Base-by-base conservation (phyloP, 2,888 invertebrate genomes). In the Drosophila pseudotakahashii region DNA sequence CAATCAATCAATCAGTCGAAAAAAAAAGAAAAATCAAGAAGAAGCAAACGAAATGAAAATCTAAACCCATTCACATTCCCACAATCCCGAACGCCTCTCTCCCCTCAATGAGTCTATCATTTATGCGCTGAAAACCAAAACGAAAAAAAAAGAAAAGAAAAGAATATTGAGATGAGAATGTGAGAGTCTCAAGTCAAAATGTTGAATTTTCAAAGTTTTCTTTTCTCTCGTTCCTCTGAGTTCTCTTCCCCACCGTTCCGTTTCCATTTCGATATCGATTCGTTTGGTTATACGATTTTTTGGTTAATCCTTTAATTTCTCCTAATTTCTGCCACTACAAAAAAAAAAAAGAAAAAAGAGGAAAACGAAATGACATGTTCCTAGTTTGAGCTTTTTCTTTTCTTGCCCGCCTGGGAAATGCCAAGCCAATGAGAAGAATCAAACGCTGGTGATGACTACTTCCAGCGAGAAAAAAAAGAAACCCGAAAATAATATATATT, bases 71-170 rank as follows among this genome's bases (percentile, higher is more conserved):
- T 89, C 90, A 91, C 84, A 89, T 90, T 90, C 91, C 84, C 82
- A 90, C 89, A 89, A 91, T 91, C 91, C 91, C 79, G 76, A 89
- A 89, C 90, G 81, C 83, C 83, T 83, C 88, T 88, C 78, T 91
- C 92, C 92, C 92, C 92, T 92, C 91, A 92, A 92, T 92, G 92
- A 90, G 91, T 91, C 92, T 92, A 91, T 92, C 92, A 92, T 92
- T 91, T 91, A 88, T 89, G 90, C 90, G 66, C 66, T 42, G 54
- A 51, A 64, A 64, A 64, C 26, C 26, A 26, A 26, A 26, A 26
- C 19, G 19, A 26, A 5, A 26, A 78, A 85, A 74, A 42, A 70
- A 70, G 58, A 64, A 42, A 70, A 70, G 58, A 64, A 67, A 66
- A 75, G 14, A 48, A 63, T 63, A 62, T 62, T 62, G 61, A 55